Evolutionary conservation across 2,113 vertebrate species (phyloP), one percentile per base, ranked within the genome.

Genomic region (Dasyornis broadbenti): DNA sequence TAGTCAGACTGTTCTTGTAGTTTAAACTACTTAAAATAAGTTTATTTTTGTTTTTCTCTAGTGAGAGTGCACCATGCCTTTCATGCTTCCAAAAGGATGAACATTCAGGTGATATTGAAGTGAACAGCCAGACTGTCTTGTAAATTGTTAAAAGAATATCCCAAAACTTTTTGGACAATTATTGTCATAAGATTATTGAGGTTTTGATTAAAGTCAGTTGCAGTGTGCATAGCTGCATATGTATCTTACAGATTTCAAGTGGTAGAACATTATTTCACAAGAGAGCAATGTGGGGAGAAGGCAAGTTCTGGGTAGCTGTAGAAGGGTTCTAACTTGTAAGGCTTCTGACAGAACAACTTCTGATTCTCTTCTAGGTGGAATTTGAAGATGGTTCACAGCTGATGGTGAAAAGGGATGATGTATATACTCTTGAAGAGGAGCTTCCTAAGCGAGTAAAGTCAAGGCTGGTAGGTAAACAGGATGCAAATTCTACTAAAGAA

Each of bases 361-460:
- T 73, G 33, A 0, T 77, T 92, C 53, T 60, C 37, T 73, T 49
- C 44, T 93, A 99, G 99, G 99, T 99, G 97, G 99, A 99, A 89
- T 99, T 99, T 97, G 99, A 99, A 97, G 99, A 99, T 61, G 99
- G 99, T 33, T 99, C 99, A 2, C 99, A 99, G 92, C 97, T 99
- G 75, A 98, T 99, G 64, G 98, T 99, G 92, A 99, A 99, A 95
- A 98, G 99, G 97, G 99, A 99, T 45, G 99, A 99, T 11, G 99
- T 99, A 37, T 99, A 99, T 96, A 98, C 98, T 30, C 97, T 99
- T 90, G 99, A 99, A 18, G 99, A 99, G 93, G 99, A 99, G 94
- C 98, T 99, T 84, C 99, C 99, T 47, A 99, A 99, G 95, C 99
- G 99, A 97, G 99, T 99, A 95, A 99, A 99, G 86, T 98, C 99